Conservation (phyloP, 2,113 vertebrate genomes). For the Danio rerio region DNA sequence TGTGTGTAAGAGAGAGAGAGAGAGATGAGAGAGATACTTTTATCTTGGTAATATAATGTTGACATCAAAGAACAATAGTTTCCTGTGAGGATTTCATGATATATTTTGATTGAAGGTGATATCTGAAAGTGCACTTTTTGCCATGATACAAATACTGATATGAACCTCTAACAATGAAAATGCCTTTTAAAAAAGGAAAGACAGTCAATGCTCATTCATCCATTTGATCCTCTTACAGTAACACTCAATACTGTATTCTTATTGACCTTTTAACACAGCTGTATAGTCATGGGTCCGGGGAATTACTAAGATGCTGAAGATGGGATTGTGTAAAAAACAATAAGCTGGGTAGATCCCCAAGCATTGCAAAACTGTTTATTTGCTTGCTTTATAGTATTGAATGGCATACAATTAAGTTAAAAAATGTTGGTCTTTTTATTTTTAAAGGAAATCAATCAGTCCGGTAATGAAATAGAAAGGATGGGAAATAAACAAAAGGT, state of each 20-base stretch:
- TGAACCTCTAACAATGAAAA: background rate
- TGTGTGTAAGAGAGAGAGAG: background rate
- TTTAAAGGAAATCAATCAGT: no score
- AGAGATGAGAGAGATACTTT: background rate
- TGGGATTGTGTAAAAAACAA: conserved; percentile 46
- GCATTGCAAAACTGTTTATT: no score
- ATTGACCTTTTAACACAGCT: conserved; percentile 57
- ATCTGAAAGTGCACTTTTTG: background rate
- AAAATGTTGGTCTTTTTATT: no score
- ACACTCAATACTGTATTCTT: conserved; percentile 60
- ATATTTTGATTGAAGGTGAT: conserved; percentile 4
- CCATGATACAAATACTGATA: conserved; percentile 3
- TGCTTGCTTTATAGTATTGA: no score
- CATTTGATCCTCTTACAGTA: conserved; percentile 46
- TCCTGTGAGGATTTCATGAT: background rate
- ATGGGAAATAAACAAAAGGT: no score
- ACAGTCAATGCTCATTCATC: conserved; percentile 19
- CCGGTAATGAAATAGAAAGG: no score
- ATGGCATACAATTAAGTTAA: no score
- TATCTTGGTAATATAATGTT: background rate
- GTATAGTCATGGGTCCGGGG: conserved; percentile 39
- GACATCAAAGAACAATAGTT: conserved; percentile 15
- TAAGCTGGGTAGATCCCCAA: conserved; percentile 36
- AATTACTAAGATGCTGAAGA: conserved; percentile 52
- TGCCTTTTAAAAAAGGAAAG: background rate